Evolutionary conservation across 1,140 invertebrate genomes (phyloP), one percentile per base, ranked within the genome.

Genomic region (Magallana ariakensis): DNA sequence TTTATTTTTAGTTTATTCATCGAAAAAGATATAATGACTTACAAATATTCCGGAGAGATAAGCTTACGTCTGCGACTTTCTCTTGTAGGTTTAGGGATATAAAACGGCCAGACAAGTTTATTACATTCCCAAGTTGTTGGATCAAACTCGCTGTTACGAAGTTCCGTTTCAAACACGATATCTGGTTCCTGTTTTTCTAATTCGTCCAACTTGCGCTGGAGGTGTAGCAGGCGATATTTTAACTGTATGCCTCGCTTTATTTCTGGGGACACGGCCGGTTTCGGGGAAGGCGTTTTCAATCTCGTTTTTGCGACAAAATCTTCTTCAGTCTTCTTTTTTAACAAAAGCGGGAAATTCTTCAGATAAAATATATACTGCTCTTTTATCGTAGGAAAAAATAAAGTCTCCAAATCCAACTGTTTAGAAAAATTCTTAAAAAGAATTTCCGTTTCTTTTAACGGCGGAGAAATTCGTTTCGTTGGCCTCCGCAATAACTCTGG

Each of bases 71-170:
- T 70, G 9, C 22, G 22, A 11, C 9, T 46, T 53, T 81, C 54
- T 56, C 80, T 53, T 10, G 46, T 54, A 54, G 33, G 54, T 3
- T 81, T n/a, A 1, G 80, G 16, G 46, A 53, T 81, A n/a, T 81
- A 55, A 19, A 81, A 81, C 10, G 80, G 80, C 80, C 46, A 56
- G 6, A 55, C n/a, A 54, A 54, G 60, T 57, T 87, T 84, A 83
- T 87, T 87, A 70, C 87, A 87, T 3, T 75, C 83, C 83, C 84
- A 87, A 62, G 46, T 55, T 81, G 75, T 85, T 66, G 87, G 87
- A 54, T 87, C 84, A 57, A 87, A 87, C n/a, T 66, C 84, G n/a
- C 82, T 58, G 62, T 85, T 80, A 16, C 84, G 16, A 1, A 87
- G 53, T 19, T 85, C 87, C n/a, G 87, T 87, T 56, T 46, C 60